Evolutionary conservation across 2,797 vertebrate species (phyloP).

Genomic region (Melopsittacus undulatus): DNA sequence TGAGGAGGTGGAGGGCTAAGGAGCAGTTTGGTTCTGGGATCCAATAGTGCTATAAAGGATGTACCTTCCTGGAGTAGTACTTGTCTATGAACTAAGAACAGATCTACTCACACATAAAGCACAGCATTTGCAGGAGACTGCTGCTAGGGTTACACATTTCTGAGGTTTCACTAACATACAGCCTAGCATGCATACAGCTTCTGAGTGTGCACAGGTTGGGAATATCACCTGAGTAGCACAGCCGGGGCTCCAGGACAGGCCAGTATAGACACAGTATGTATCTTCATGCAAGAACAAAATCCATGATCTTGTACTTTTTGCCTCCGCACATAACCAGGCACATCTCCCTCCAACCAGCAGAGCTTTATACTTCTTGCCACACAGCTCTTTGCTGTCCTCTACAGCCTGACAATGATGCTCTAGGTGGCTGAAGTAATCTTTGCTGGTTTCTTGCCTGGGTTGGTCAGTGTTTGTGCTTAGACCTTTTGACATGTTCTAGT

Average conservation of each 20-base stretch:
- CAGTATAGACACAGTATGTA: background rate
- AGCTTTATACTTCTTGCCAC: background rate
- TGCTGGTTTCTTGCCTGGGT: background rate
- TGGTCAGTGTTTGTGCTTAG: background rate
- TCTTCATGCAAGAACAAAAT: background rate
- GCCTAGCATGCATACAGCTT: background rate
- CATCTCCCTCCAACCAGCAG: background rate
- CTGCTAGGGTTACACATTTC: background rate
- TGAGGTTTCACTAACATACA: background rate
- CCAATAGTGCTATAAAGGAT: background rate
- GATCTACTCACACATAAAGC: background rate
- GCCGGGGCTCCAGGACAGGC: background rate
- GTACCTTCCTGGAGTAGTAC: background rate
- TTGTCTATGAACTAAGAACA: background rate
- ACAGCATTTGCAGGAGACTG: accelerated
- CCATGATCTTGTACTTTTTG: background rate
- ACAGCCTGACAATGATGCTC: background rate
- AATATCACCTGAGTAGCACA: background rate
- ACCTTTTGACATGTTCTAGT: background rate
- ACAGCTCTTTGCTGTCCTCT: background rate
- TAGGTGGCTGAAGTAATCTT: background rate
- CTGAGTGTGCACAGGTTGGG: background rate
- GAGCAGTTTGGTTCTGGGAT: background rate
- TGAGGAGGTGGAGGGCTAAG: background rate
- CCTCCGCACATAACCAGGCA: background rate